A percentile compares a stretch with the other conserved stretches of the same genome.
Evolutionary conservation across 2,888 invertebrate species (phyloP).

Genomic region (Phrixothrix hirtus): DNA sequence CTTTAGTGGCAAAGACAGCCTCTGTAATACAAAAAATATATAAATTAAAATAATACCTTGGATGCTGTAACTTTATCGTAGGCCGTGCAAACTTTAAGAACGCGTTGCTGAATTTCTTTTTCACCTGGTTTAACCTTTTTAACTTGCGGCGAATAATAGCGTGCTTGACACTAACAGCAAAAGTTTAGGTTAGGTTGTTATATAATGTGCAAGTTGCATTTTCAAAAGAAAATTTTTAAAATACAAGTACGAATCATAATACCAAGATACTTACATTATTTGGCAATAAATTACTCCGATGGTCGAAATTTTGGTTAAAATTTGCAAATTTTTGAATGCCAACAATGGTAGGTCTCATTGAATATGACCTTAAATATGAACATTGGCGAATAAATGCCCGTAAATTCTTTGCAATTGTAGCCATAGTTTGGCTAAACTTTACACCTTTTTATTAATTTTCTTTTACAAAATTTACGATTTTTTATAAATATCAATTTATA

Average conservation of each 20-base stretch:
- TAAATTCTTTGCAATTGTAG: slow-evolving; percentile 34
- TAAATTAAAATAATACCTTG: slow-evolving; percentile 68
- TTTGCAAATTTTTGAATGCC: slow-evolving; percentile 34
- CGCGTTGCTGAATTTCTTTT: slow-evolving; percentile 76
- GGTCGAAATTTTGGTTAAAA: slow-evolving; percentile 23
- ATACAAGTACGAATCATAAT: neutral
- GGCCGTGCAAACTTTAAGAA: slow-evolving; percentile 82
- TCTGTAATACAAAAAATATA: slow-evolving; percentile 60
- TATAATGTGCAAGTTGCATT: slow-evolving; percentile 13
- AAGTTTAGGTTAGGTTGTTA: slow-evolving; percentile 29
- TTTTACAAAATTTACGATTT: too few relatives aligned
- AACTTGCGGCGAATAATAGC: slow-evolving; percentile 50
- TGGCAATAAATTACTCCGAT: slow-evolving; percentile 29
- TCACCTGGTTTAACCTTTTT: slow-evolving; percentile 60
- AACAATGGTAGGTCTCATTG: slow-evolving; percentile 35
- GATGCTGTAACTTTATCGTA: slow-evolving; percentile 88
- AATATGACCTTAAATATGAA: slow-evolving; percentile 34
- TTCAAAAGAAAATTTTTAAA: neutral
- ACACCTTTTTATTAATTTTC: too few relatives aligned
- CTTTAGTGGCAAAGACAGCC: slow-evolving; percentile 64
- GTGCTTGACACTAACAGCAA: slow-evolving; percentile 34
- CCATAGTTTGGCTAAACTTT: too few relatives aligned
- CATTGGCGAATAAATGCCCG: slow-evolving; percentile 37
- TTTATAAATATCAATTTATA: too few relatives aligned
- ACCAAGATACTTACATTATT: slow-evolving; percentile 40